A percentile compares a stretch with the other conserved stretches of the same genome.
phyloP scores from a whole-genome alignment of 2,113 vertebrate species.

The Albula goreensis region DNA sequence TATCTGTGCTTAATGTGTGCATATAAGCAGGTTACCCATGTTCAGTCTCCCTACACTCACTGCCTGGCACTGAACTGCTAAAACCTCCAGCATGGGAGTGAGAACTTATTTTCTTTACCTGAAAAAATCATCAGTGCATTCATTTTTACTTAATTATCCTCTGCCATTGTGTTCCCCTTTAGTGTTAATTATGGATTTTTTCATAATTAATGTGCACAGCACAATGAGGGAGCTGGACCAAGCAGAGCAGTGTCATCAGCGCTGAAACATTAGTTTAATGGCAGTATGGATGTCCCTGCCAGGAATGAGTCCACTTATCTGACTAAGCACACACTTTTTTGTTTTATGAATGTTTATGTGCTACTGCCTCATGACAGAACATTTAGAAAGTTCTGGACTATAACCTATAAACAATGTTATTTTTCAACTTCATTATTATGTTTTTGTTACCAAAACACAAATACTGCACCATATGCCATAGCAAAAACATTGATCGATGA shows the following conservation, averaged over 20 bases:
- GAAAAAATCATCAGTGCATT: neutral
- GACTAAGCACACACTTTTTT: neutral
- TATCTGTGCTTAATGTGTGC: neutral
- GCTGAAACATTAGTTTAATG: neutral
- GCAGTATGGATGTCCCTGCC: neutral
- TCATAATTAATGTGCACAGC: neutral
- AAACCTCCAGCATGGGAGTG: neutral
- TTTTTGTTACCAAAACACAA: no score
- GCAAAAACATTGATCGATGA: no score
- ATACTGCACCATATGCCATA: no score
- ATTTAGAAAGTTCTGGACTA: no score
- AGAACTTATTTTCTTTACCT: neutral
- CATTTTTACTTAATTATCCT: neutral
- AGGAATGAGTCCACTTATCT: neutral
- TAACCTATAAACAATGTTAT: no score
- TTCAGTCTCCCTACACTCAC: no score
- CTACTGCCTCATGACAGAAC: neutral
- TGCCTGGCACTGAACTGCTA: no score
- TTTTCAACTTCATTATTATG: no score
- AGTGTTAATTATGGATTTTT: neutral
- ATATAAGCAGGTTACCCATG: neutral
- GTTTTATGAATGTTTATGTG: neutral
- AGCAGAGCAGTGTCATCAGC: neutral
- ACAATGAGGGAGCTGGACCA: neutral
- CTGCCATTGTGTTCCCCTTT: neutral